These are phyloP conservation scores for Euleptes europaea DNA, from an alignment of 2,113 vertebrate species.

Conservation along the genomic window DNA sequence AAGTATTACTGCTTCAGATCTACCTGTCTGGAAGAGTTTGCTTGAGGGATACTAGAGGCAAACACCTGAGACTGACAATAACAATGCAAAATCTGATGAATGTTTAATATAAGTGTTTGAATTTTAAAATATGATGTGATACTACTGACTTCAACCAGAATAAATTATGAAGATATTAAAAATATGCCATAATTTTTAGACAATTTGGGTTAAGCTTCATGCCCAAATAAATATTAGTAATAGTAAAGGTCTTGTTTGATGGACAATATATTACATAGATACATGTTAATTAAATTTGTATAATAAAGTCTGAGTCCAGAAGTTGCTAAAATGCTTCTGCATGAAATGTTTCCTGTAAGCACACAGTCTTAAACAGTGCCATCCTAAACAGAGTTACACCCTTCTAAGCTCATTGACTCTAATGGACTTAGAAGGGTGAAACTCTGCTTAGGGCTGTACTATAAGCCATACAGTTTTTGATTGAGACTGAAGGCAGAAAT, in stretches of 20 bases:
- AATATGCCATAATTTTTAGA: too few species aligned
- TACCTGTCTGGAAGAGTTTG: too few species aligned
- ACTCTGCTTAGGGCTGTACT: too few species aligned
- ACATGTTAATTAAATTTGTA: not conserved
- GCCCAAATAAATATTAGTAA: not conserved
- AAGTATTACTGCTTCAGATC: too few species aligned
- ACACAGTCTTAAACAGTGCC: not conserved
- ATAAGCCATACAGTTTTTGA: constrained; percentile 9
- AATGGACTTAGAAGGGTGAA: too few species aligned
- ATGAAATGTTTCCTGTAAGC: constrained; percentile 18
- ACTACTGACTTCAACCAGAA: too few species aligned
- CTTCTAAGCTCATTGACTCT: too few species aligned
- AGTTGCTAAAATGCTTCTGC: not conserved
- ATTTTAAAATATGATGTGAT: too few species aligned
- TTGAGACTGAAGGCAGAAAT: not conserved
- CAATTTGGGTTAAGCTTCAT: not conserved
- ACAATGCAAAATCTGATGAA: not conserved
- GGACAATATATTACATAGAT: not conserved
- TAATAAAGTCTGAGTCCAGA: constrained; percentile 8
- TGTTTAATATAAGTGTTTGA: not conserved
- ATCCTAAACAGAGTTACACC: too few species aligned
- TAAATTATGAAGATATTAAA: too few species aligned
- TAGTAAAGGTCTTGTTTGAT: not conserved
- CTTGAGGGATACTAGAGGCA: too few species aligned
- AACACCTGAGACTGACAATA: too few species aligned